These are phyloP conservation scores for Stenotaenia linearis DNA, from an alignment of 2,888 invertebrate species.

Conservation along the genomic window DNA sequence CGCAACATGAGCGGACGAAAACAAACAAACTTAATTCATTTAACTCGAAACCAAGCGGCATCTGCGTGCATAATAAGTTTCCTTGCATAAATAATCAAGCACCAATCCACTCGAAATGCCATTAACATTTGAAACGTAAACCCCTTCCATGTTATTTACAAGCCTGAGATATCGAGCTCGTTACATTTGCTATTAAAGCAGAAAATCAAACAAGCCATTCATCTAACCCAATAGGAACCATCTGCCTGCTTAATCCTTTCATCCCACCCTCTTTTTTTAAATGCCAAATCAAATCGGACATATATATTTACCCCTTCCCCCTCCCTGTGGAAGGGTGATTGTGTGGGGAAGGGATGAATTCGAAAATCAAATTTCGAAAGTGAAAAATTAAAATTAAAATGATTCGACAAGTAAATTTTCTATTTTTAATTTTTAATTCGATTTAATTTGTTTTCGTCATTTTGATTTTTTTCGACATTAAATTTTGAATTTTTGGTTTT, in stretches of 20 bases:
- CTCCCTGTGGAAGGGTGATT: too few relatives aligned
- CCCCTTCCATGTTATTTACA: neutral
- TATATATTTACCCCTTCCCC: neutral
- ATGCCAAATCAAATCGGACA: neutral
- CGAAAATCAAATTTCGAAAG: too few relatives aligned
- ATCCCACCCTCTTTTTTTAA: neutral
- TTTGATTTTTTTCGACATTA: too few relatives aligned
- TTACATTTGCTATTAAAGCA: conserved; percentile 4
- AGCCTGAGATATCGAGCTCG: neutral
- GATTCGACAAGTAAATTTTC: too few relatives aligned
- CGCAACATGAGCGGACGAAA: neutral
- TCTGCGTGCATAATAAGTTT: neutral
- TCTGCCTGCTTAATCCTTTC: neutral
- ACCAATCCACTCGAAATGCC: neutral
- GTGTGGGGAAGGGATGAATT: too few relatives aligned
- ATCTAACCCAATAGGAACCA: neutral
- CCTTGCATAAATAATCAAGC: neutral
- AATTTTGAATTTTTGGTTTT: too few relatives aligned
- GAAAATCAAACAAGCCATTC: conserved; percentile 10
- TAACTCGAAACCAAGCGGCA: neutral
- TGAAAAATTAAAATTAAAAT: too few relatives aligned
- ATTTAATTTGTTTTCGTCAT: too few relatives aligned
- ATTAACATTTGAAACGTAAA: neutral
- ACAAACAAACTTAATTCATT: neutral
- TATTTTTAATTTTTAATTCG: too few relatives aligned